A percentile compares a stretch with the other conserved stretches of the same genome.
These are phyloP conservation scores for Nemoura dubitans DNA, from an alignment of 2,888 invertebrate species.

Conservation along the genomic window DNA sequence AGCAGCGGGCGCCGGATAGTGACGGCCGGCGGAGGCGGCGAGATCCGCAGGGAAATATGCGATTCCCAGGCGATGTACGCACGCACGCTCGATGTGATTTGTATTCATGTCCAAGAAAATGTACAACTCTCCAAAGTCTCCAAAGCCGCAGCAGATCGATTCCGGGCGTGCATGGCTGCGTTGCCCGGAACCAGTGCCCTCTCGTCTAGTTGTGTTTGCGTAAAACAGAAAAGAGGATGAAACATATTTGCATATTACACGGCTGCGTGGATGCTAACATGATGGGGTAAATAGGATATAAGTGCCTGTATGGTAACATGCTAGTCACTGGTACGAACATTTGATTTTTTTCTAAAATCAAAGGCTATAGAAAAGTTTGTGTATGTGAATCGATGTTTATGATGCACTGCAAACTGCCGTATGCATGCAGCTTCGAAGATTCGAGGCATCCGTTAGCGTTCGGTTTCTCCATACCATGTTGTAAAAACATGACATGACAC, in stretches of 20 bases:
- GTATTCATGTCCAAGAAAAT: conserved; percentile 34
- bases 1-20: not conserved
- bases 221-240: conserved; percentile 12
- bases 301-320: not conserved
- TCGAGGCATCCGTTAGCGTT: no score
- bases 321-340: not conserved
- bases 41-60: conserved; percentile 18
- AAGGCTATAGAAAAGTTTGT: not conserved
- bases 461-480: not conserved
- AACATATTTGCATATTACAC: not conserved
- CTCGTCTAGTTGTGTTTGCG: not conserved
- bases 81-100: conserved; percentile 16
- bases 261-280: not conserved
- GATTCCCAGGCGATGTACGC: not conserved
- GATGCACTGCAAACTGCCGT: no score
- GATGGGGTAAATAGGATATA: not conserved
- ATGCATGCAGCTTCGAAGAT: no score
- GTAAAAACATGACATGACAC: not conserved
- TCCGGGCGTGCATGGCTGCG: not conserved
- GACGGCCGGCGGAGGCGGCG: not conserved
- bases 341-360: not conserved
- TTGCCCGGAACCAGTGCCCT: not conserved
- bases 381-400: not conserved
- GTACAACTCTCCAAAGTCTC: conserved; percentile 19
- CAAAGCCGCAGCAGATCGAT: conserved; percentile 8